phyloP scores from a whole-genome alignment of 2,888 invertebrate genomes.

The Chloromyia formosa region DNA sequence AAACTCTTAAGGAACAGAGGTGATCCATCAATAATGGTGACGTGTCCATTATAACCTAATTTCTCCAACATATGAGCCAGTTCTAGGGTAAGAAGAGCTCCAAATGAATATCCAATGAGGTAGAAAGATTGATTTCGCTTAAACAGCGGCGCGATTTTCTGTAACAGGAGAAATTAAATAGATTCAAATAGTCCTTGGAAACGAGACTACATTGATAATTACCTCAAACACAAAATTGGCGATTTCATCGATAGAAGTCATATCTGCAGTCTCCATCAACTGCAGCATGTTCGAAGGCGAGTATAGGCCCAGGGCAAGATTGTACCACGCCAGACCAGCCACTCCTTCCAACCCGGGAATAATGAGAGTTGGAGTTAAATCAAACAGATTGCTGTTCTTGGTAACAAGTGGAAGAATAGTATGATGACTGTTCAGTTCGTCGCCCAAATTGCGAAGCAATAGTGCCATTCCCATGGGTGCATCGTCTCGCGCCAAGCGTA shows the following conservation, averaged over 20 bases:
- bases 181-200: not conserved
- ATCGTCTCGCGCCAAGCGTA: constrained; percentile 58
- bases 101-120: constrained; percentile 90
- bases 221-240: constrained; percentile 57
- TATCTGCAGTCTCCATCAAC: constrained; percentile 55
- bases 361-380: constrained; percentile 59
- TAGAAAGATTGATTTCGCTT: constrained; percentile 72
- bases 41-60: constrained; percentile 70
- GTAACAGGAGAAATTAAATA: constrained; percentile 50
- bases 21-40: constrained; percentile 84
- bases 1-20: constrained; percentile 73
- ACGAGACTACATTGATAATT: not conserved
- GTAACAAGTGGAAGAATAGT: constrained; percentile 68
- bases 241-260: constrained; percentile 55
- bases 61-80: constrained; percentile 76
- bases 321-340: constrained; percentile 64
- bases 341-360: constrained; percentile 77
- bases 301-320: constrained; percentile 55
- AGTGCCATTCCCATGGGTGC: constrained; percentile 66
- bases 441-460: constrained; percentile 70
- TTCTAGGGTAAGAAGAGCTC: constrained; percentile 80
- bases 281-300: constrained; percentile 58
- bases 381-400: constrained; percentile 59
- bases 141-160: constrained; percentile 69
- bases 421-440: constrained; percentile 67